A percentile compares a stretch with the other conserved stretches of the same genome.
These are phyloP conservation scores for Drosophila macrospina DNA, from an alignment of 2,888 invertebrate species.

Conservation along the genomic window DNA sequence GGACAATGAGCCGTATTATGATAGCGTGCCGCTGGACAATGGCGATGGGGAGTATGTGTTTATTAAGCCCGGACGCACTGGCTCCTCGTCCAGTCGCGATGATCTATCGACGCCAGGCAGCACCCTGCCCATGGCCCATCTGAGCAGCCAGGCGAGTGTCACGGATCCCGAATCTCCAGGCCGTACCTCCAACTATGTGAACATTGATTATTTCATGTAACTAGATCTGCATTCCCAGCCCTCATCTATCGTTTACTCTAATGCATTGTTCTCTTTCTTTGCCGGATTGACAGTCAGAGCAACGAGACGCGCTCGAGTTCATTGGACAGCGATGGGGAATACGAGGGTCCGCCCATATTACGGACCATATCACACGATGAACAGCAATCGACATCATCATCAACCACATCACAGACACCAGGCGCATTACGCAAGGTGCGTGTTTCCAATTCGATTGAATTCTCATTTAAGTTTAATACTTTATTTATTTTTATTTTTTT, in stretches of 20 bases:
- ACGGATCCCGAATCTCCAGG: slow-evolving; percentile 92
- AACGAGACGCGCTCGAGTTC: slow-evolving; percentile 86
- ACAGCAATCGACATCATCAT: slow-evolving; percentile 73
- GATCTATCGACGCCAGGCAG: slow-evolving; percentile 88
- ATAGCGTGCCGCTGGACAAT: slow-evolving; percentile 89
- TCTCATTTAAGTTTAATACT: neutral
- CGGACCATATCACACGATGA: slow-evolving; percentile 89
- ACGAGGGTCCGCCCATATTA: slow-evolving; percentile 86
- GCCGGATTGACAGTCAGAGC: slow-evolving; percentile 84
- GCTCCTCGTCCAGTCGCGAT: slow-evolving; percentile 89
- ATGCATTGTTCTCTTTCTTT: neutral
- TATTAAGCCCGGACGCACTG: slow-evolving; percentile 89
- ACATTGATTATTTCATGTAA: slow-evolving; percentile 95
- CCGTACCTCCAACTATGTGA: slow-evolving; percentile 94
- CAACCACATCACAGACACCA: slow-evolving; percentile 85
- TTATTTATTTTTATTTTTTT: no score
- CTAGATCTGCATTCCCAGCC: slow-evolving; percentile 63
- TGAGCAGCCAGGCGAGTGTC: slow-evolving; percentile 85
- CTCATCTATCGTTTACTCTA: neutral
- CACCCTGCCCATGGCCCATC: slow-evolving; percentile 87
- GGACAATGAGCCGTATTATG: slow-evolving; percentile 90
- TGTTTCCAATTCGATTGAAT: slow-evolving; percentile 3
- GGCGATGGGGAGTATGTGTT: slow-evolving; percentile 91
- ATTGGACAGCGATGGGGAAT: slow-evolving; percentile 87
- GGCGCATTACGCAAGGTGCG: slow-evolving; percentile 84